phyloP scores from a whole-genome alignment of 1,140 invertebrate genomes.

The Bombus picipes region DNA sequence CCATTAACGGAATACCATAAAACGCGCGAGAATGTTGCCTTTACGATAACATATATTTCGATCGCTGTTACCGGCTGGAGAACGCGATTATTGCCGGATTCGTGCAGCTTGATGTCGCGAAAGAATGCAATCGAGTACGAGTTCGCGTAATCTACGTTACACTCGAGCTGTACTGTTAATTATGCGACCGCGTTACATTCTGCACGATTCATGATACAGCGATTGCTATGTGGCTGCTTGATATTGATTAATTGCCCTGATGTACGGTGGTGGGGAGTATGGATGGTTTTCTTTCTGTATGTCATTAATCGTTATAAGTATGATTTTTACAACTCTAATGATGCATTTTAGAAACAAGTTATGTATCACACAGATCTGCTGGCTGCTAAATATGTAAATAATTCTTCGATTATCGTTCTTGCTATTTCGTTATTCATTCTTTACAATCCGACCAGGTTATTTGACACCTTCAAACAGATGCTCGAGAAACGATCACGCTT shows the following conservation, averaged over 20 bases:
- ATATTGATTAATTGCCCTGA: background rate
- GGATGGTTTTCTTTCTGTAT: background rate
- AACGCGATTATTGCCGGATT: slow-evolving; percentile 24
- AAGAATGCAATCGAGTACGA: slow-evolving; percentile 36
- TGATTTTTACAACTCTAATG: background rate
- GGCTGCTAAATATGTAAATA: no score
- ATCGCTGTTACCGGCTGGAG: slow-evolving; percentile 23
- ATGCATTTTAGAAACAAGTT: background rate
- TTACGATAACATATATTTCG: slow-evolving; percentile 33
- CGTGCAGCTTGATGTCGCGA: slow-evolving; percentile 32
- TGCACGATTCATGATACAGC: background rate
- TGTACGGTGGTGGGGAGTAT: background rate
- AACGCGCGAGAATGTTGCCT: slow-evolving; percentile 23
- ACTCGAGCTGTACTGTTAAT: slow-evolving; percentile 16
- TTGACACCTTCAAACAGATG: background rate
- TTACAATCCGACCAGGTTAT: background rate
- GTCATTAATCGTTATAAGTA: background rate
- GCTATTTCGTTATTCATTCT: background rate
- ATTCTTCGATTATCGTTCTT: background rate
- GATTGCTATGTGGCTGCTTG: background rate
- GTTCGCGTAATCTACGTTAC: slow-evolving; percentile 8
- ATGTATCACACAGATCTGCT: no score
- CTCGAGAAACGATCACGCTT: background rate
- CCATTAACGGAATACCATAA: slow-evolving; percentile 2
- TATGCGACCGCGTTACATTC: slow-evolving; percentile 19